These are phyloP conservation scores for Pseudotriccus pelzelni DNA, from an alignment of 2,797 vertebrate species.

Conservation along the genomic window DNA sequence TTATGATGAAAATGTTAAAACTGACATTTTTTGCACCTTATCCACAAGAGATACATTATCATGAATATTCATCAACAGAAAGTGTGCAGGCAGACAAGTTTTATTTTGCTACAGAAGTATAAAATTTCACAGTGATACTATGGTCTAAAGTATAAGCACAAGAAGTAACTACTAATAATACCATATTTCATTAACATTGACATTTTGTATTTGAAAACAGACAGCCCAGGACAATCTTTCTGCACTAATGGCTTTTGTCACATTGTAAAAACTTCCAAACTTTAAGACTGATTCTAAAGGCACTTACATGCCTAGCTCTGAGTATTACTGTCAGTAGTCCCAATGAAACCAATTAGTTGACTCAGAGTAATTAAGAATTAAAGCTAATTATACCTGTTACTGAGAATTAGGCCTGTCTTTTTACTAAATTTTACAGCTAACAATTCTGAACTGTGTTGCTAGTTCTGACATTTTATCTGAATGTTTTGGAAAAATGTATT, in stretches of 20 bases:
- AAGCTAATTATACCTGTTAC: slow-evolving; percentile 49
- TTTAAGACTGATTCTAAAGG: slow-evolving; percentile 22
- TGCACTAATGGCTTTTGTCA: background rate
- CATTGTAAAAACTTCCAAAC: background rate
- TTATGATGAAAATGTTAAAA: slow-evolving; percentile 29
- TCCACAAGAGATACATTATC: background rate
- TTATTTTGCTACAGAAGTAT: background rate
- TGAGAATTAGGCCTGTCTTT: slow-evolving; percentile 25
- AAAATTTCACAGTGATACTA: background rate
- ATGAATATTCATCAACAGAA: slow-evolving; percentile 15
- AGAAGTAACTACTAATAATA: background rate
- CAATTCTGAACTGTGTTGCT: background rate
- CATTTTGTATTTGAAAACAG: slow-evolving; percentile 9
- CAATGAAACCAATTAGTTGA: slow-evolving; percentile 62
- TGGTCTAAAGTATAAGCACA: background rate
- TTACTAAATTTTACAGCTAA: background rate
- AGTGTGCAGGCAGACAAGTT: background rate
- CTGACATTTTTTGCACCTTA: background rate
- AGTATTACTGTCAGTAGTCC: slow-evolving; percentile 21
- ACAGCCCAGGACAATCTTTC: background rate
- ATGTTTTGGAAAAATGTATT: background rate
- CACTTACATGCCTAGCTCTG: background rate
- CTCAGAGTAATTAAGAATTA: slow-evolving; percentile 65
- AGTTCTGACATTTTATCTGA: background rate
- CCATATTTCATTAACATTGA: background rate